Base-by-base conservation (phyloP, 1,140 invertebrate species). In the Bombus confusus region DNA sequence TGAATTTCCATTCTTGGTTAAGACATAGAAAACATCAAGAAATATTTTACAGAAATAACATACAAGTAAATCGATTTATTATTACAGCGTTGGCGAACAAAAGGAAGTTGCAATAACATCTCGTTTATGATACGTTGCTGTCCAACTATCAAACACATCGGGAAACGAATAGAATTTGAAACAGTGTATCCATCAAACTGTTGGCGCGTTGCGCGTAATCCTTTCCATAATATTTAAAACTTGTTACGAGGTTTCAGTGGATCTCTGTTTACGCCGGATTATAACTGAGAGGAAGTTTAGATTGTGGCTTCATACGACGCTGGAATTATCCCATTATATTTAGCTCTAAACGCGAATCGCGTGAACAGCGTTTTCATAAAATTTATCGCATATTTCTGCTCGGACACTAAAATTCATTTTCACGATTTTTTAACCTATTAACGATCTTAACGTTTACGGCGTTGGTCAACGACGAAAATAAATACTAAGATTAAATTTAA, bases 131-230 rank as follows among this genome's bases (percentile, higher is more conserved):
- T 66, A 69, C 83, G 43, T 76, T 76, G 72, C 28, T 43, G 88
- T 74, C 57, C 74, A 83, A 83, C 78, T 90, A 83, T 85, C 59
- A 77, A 80, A 43, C 74, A 68, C 59, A 47, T 22, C 68, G 66
- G 28, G 72, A 31, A 87, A 83, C 68, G 62, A 57, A 90, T 88
- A 69, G 76, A 74, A 76, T 69, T 82, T 78, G 73, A 86, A 90
- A 87, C 77, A 78, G 87, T 73, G 74, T 75, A 77, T 83, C 81
- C 74, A 87, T 90, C 88, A 90, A 87, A 73, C 76, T 22, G 57
- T 57, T n/a, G 64, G 66, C 77, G 77, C 68, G 78, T 79, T 82
- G 59, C 25, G 41, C 41, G 72, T 82, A 75, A 82, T 82, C 80
- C 71, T 31, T 66, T 64, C 41, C 80, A 82, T 82, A 82, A 82